These are phyloP conservation scores for Sinocyclocheilus anshuiensis DNA, from an alignment of 2,113 vertebrate species.

Conservation along the genomic window DNA sequence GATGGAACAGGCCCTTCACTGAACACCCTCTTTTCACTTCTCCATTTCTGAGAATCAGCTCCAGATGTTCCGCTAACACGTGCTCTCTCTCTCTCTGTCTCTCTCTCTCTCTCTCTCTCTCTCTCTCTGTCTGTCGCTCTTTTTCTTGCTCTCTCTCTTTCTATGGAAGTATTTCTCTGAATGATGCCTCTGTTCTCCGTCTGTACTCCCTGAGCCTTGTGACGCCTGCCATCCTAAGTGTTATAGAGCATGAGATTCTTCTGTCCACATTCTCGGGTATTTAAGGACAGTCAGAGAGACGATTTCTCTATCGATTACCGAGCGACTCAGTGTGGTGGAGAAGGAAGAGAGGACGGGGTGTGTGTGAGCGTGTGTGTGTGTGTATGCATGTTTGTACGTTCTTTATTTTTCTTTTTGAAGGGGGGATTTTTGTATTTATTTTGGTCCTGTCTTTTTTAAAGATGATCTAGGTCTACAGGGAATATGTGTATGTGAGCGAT, in stretches of 20 bases:
- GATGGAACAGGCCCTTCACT: slow-evolving; percentile 77
- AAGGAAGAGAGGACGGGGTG: slow-evolving; percentile 72
- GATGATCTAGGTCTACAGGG: slow-evolving; percentile 81
- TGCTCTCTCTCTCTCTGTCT: slow-evolving; percentile 55
- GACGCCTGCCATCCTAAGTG: slow-evolving; percentile 74
- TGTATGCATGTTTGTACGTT: slow-evolving; percentile 25
- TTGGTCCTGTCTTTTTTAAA: slow-evolving; percentile 85
- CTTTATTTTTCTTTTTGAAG: slow-evolving; percentile 65
- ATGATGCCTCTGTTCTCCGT: slow-evolving; percentile 78
- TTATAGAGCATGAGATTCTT: slow-evolving; percentile 82
- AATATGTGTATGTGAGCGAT: slow-evolving; percentile 76
- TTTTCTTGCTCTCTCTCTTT: slow-evolving; percentile 77
- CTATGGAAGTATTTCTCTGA: slow-evolving; percentile 91
- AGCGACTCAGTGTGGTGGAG: slow-evolving; percentile 87
- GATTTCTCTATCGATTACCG: slow-evolving; percentile 76
- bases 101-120: slow-evolving; percentile 68
- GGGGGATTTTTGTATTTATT: slow-evolving; percentile 69
- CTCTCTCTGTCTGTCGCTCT: slow-evolving; percentile 70
- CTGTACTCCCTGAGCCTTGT: slow-evolving; percentile 37
- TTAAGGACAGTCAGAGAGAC: slow-evolving; percentile 78
- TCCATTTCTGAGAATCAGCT: slow-evolving; percentile 93
- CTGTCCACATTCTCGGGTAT: slow-evolving; percentile 71
- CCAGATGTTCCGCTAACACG: slow-evolving; percentile 83
- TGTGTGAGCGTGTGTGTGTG: no score
- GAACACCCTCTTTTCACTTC: slow-evolving; percentile 57